phyloP scores from a whole-genome alignment of 2,888 invertebrate genomes.

The Zhuqinia jingwanae region DNA sequence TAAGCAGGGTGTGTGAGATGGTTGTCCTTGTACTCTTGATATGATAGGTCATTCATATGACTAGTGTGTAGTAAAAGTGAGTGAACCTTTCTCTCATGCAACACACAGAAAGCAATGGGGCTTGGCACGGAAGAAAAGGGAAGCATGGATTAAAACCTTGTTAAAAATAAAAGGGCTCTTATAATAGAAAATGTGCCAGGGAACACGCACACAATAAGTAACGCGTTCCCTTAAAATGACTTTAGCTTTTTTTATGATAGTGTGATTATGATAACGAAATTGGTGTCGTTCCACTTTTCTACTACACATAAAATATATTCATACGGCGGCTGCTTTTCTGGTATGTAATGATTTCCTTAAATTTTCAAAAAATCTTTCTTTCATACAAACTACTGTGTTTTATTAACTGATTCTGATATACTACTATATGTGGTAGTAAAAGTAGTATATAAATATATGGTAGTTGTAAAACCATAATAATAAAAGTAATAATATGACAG shows the following conservation, averaged over 20 bases:
- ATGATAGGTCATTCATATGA: neutral
- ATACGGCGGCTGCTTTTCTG: neutral
- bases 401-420: constrained; percentile 22
- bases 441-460: neutral
- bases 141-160: constrained; percentile 43
- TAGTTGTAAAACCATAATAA: constrained; percentile 14
- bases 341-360: constrained; percentile 8
- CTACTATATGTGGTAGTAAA: no score
- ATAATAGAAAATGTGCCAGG: constrained; percentile 44
- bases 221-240: constrained; percentile 8
- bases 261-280: constrained; percentile 47
- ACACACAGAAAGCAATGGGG: neutral
- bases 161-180: constrained; percentile 49
- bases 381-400: constrained; percentile 10
- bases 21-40: neutral
- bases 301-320: no score
- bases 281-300: constrained; percentile 48
- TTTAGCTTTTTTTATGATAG: constrained; percentile 32
- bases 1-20: neutral
- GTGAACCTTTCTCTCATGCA: neutral
- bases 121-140: constrained; percentile 1
- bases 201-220: constrained; percentile 10
- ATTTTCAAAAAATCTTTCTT: neutral
- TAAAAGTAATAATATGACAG: no score
- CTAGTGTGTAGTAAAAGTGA: neutral